Conservation (phyloP, 2,113 vertebrate species). For the Sarotherodon lohbergeri region DNA sequence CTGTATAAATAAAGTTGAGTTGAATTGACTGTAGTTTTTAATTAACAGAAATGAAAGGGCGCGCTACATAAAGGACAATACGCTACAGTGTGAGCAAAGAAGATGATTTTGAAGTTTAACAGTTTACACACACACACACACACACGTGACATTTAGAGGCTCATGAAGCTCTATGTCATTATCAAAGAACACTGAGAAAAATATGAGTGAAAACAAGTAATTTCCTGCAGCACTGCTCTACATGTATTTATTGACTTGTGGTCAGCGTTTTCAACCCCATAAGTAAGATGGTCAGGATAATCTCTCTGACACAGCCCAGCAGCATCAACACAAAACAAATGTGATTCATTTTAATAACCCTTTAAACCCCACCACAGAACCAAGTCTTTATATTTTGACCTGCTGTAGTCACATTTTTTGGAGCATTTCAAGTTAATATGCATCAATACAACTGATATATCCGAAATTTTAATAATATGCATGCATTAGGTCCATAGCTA, state of each 20-base stretch:
- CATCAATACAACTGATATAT: too few species aligned
- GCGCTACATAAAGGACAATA: neutral
- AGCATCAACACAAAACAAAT: neutral
- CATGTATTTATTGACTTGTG: neutral
- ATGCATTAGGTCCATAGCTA: too few species aligned
- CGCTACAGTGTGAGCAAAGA: neutral
- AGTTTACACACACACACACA: fast-evolving
- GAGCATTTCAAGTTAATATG: too few species aligned
- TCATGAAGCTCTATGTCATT: neutral
- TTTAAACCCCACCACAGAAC: too few species aligned
- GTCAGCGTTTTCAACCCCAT: neutral
- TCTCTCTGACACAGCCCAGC: neutral
- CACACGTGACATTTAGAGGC: fast-evolving
- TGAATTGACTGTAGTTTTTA: neutral
- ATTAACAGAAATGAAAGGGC: too few species aligned
- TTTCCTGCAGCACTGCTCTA: neutral
- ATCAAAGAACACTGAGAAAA: neutral
- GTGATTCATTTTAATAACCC: neutral
- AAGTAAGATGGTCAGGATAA: neutral
- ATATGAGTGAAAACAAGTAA: neutral
- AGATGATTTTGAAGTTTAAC: neutral
- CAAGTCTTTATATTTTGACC: too few species aligned
- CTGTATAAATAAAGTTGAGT: too few species aligned
- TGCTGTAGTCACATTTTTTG: too few species aligned
- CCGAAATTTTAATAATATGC: too few species aligned